Conservation (phyloP, 2,113 vertebrate genomes). For the Ifrita kowaldi region DNA sequence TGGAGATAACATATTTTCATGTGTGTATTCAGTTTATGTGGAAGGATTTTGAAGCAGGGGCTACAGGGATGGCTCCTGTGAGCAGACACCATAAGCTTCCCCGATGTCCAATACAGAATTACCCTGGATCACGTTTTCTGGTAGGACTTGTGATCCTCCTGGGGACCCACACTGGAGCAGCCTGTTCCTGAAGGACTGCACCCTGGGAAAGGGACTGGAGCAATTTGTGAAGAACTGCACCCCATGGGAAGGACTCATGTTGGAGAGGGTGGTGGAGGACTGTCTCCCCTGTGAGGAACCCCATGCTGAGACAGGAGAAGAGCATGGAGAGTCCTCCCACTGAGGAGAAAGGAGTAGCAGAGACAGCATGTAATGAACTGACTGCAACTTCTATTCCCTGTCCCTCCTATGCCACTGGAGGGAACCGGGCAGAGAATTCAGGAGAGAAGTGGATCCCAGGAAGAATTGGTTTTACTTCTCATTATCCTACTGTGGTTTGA, state of each 20-base stretch:
- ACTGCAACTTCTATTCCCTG: rapidly evolving
- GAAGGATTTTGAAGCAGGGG: neutral
- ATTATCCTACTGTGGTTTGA: neutral
- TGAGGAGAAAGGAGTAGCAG: neutral
- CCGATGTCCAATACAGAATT: rapidly evolving
- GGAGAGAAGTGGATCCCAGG: neutral
- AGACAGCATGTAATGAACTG: neutral
- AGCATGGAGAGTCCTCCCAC: neutral
- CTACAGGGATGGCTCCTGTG: neutral
- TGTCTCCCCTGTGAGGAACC: neutral
- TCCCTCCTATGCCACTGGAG: no score
- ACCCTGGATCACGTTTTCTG: neutral
- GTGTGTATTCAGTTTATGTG: neutral
- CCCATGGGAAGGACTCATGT: neutral
- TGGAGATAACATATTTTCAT: neutral
- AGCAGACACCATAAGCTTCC: neutral
- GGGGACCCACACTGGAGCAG: neutral
- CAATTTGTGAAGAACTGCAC: neutral
- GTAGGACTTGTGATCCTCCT: no score
- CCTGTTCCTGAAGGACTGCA: neutral
- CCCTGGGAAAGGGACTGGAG: neutral
- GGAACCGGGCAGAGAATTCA: neutral
- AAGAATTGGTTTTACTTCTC: neutral
- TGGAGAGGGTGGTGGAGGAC: neutral
- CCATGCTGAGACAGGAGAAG: neutral